Conservation (phyloP, 1,140 invertebrate species). For the Brachionus rotundiformis region DNA sequence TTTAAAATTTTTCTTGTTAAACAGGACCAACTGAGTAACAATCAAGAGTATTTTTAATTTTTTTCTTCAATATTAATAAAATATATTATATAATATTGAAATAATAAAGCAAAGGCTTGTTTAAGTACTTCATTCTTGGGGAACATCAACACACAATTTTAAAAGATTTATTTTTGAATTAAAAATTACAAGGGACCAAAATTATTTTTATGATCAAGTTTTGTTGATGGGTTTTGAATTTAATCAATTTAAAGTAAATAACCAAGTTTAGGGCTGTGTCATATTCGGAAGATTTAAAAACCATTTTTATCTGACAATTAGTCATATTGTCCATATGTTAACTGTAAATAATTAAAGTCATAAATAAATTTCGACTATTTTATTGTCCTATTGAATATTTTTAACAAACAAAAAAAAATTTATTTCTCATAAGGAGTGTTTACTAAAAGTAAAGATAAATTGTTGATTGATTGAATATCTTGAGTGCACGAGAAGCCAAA, state of each 20-base stretch:
- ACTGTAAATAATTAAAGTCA: too few species aligned
- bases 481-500: neutral
- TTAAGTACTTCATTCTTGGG: too few species aligned
- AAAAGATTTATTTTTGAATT: too few species aligned
- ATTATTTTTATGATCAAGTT: too few species aligned
- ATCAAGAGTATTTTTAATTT: neutral
- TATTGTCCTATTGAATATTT: neutral
- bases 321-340: neutral
- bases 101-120: too few species aligned
- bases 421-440: neutral
- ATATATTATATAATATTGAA: too few species aligned
- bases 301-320: neutral
- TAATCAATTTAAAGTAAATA: too few species aligned
- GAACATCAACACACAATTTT: too few species aligned
- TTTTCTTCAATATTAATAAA: neutral
- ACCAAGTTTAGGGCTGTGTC: neutral
- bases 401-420: neutral
- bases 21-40: too few species aligned
- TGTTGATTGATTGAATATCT: conserved; percentile 36
- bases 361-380: neutral
- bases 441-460: neutral
- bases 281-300: neutral
- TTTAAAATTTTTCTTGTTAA: too few species aligned
- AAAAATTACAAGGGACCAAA: too few species aligned
- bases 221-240: too few species aligned